phyloP scores from a whole-genome alignment of 1,140 invertebrate species.

The Trinorchestia longiramus region DNA sequence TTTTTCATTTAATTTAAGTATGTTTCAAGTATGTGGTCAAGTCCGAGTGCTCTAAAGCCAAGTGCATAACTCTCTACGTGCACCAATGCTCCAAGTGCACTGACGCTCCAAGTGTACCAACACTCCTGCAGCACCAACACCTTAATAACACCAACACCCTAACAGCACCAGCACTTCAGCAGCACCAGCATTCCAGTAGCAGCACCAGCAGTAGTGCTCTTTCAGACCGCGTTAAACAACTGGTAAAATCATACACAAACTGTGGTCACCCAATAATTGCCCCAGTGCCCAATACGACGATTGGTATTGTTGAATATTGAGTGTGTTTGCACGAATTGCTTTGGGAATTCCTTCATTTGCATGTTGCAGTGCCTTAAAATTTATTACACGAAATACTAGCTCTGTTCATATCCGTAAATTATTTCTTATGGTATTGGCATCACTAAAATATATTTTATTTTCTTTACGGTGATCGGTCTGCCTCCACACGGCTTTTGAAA shows the following conservation, averaged over 20 bases:
- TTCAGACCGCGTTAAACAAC: not conserved
- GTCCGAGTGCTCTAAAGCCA: too few relatives aligned
- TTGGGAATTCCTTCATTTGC: not conserved
- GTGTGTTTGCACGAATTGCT: not conserved
- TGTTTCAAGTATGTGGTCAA: too few relatives aligned
- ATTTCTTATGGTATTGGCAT: not conserved
- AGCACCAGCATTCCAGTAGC: not conserved
- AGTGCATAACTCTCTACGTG: too few relatives aligned
- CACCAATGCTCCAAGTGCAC: too few relatives aligned
- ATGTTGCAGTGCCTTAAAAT: not conserved
- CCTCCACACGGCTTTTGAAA: too few relatives aligned
- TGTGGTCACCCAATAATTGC: not conserved
- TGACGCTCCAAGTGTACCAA: too few relatives aligned
- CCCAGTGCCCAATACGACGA: not conserved
- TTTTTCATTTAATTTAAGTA: too few relatives aligned
- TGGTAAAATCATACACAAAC: not conserved
- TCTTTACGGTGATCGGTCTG: too few relatives aligned
- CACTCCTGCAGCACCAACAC: too few relatives aligned
- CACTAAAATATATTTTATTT: too few relatives aligned
- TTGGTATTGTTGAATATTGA: not conserved
- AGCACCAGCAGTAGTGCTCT: not conserved
- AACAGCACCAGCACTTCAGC: not conserved
- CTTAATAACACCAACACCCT: too few relatives aligned
- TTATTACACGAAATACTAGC: not conserved
- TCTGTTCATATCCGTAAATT: not conserved